Base-by-base conservation (phyloP, 1,140 invertebrate genomes). In the Tigriopus japonicus region DNA sequence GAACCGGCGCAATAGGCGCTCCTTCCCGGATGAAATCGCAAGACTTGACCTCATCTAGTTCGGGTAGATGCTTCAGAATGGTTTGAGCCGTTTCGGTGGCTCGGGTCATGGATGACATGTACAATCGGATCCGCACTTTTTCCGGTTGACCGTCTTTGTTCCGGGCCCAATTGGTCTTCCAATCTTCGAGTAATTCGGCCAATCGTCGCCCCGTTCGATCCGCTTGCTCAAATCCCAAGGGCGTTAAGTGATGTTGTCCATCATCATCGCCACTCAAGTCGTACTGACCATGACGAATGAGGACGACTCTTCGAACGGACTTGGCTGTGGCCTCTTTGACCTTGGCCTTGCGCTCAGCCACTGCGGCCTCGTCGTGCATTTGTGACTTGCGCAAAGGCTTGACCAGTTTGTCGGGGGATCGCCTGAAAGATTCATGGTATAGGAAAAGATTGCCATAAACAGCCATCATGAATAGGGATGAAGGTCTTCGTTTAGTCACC, bases 261-360 rank as follows among this genome's bases (percentile, higher is more conserved):
- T 95, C 91, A 15, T 71, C 77, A 45, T 74, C 71, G 0, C 84
- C 88, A 23, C 77, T 72, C 21, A 82, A 68, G 65, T 90, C 80
- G 68, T 96, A 98, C 69, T 98, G 92, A 0, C 94, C 94, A 74
- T 98, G 94, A 42, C 94, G 77, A 63, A 98, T 85, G 6, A 98
- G 76, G 64, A 98, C 78, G 35, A 98, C 70, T 71, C 97, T 86
- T 40, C 93, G 74, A 0, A 79, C 76, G 3, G 83, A 82, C 69
- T 78, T 89, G 1, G 87, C 72, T 63, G 76, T 83, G 5, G 74
- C 65, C 54, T 70, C 67, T 42, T 67, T 65, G n/a, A 58, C 55
- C 23, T 58, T 42, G 17, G n/a, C 15, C 15, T 41, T 14, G 40
- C 28, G 55, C 10, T 15, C 13, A 5, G 24, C 55, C 28, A 28